These are phyloP conservation scores for Ceratotherium simum DNA, from an alignment of 2,113 vertebrate genomes.

Conservation along the genomic window DNA sequence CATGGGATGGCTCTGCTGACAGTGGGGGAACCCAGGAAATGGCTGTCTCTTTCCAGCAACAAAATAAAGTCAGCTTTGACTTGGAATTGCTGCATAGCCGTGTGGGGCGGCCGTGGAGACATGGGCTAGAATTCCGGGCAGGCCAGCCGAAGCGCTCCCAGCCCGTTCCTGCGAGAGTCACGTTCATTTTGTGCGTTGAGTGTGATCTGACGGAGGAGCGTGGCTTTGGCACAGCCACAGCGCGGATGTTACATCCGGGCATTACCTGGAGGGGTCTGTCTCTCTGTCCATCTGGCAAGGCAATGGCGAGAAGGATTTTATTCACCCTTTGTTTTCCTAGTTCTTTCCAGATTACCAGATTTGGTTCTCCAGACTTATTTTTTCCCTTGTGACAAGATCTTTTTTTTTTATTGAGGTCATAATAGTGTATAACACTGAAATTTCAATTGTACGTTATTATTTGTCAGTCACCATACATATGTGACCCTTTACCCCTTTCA, in stretches of 20 bases:
- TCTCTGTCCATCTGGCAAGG: background rate
- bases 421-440: no score
- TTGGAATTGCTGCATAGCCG: background rate
- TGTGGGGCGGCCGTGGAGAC: no score
- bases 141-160: background rate
- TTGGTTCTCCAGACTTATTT: background rate
- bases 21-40: background rate
- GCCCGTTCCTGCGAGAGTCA: accelerated
- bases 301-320: accelerated
- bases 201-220: accelerated
- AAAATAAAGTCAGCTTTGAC: accelerated
- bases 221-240: background rate
- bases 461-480: no score
- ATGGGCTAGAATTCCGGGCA: no score
- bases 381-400: no score
- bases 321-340: background rate
- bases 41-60: background rate
- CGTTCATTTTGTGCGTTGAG: accelerated
- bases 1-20: background rate
- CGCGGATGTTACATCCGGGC: accelerated
- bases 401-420: no score
- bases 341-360: background rate
- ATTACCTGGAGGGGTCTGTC: accelerated
- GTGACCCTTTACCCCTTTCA: no score
- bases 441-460: no score